Base-by-base conservation (phyloP, 2,113 vertebrate species). In the Fregata magnificens region DNA sequence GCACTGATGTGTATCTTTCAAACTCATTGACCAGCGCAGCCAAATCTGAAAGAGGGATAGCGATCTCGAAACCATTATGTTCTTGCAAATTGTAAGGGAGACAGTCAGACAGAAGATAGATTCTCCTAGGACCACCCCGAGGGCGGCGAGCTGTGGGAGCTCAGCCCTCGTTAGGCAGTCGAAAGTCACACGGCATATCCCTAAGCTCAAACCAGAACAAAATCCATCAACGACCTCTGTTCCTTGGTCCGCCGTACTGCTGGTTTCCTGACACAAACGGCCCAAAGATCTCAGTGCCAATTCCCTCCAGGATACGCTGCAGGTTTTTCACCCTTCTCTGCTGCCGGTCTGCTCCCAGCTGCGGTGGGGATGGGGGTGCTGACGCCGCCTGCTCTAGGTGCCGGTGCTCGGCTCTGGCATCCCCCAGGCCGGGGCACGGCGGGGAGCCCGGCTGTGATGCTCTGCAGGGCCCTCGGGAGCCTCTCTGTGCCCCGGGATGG, bases 401-500 rank as follows among this genome's bases (percentile, higher is more conserved):
- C 32, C 4, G 10, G 22, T 17, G 71, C 36, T 17, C 13, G 5
- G 36, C 44, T 32, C 17, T 2, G 47, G 11, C 71, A 25, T 7
- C 34, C 28, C n/a, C 45, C 20, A 0, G n/a, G 6, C 32, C 8
- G 17, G 40, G 53, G 49, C 50, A 15, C 10, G 3, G 24, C 2
- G 15, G 22, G 18, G 32, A 45, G 29, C 67, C 25, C 2, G 4
- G 47, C 63, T 22, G 71, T 0, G 8, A 2, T 9, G 49, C 65
- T 31, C 90, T 7, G 36, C 42, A 2, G 24, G 13, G 28, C 44
- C n/a, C 72, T 12, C 0, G 1, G 49, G 34, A 38, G 9, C 34
- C 7, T 3, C 31, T 3, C 65, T 0, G 0, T 19, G 72, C 34
- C 63, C 87, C 1, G 0, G 10, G 9, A 16, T 2, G 29, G 7